Evolutionary conservation across 2,113 vertebrate genomes (phyloP).

Genomic region (Caranx melampygus): DNA sequence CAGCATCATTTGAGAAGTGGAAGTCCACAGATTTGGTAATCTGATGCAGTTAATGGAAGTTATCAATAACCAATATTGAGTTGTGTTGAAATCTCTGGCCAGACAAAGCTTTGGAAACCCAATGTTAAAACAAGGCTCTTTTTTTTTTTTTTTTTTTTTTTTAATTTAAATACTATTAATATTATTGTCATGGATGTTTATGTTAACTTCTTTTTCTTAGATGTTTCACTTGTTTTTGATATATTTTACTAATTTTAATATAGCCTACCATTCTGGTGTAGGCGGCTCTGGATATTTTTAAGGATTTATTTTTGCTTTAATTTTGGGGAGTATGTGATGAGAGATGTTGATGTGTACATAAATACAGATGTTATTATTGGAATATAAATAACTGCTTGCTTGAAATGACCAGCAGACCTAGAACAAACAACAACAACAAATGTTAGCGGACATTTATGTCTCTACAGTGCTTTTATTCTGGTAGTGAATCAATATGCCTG

Average conservation of each 20-base stretch:
- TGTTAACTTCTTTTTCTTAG: conserved; percentile 56
- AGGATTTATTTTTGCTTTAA: conserved; percentile 45
- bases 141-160: conserved; percentile 61
- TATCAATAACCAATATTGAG: not conserved
- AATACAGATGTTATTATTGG: conserved; percentile 76
- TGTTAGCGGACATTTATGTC: conserved; percentile 12
- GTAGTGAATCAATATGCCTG: not conserved
- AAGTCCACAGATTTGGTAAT: conserved; percentile 31
- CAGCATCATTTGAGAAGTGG: not conserved
- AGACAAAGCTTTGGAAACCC: conserved; percentile 11
- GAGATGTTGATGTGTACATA: conserved; percentile 70
- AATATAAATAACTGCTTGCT: conserved; percentile 70
- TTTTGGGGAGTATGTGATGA: conserved; percentile 37
- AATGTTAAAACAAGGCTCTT: conserved; percentile 29
- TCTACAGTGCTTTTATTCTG: conserved; percentile 19
- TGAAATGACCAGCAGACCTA: conserved; percentile 55
- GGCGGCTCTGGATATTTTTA: conserved; percentile 48
- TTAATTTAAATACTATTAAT: conserved; percentile 66
- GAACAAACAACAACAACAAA: not conserved
- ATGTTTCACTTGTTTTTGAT: conserved; percentile 62
- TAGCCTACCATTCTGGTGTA: conserved; percentile 63
- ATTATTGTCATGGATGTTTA: conserved; percentile 68
- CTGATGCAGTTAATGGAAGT: not conserved
- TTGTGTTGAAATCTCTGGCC: not conserved
- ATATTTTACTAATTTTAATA: conserved; percentile 64